Percentiles rank a stretch among this genome's conserved stretches.
Evolutionary conservation across 2,888 invertebrate species (phyloP).

Genomic region (Xestia xanthographa): DNA sequence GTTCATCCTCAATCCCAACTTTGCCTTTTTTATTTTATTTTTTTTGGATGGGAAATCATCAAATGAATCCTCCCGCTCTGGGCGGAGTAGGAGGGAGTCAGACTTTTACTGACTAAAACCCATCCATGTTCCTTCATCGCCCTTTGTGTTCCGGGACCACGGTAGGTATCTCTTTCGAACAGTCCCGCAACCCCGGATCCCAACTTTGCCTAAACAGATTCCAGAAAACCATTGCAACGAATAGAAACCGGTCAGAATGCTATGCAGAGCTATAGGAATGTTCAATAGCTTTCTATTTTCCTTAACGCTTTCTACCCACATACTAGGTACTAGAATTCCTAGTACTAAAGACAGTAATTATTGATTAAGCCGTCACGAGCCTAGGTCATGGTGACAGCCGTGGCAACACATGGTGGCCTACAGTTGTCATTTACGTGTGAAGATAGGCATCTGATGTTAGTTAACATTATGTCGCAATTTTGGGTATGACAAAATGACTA

Average conservation of each 20-base stretch:
- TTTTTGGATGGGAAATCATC: too few relatives aligned
- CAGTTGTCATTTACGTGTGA: slow-evolving; percentile 29
- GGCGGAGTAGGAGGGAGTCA: too few relatives aligned
- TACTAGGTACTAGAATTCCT: slow-evolving; percentile 10
- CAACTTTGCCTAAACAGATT: slow-evolving; percentile 12
- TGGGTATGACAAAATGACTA: neutral
- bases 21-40: too few relatives aligned
- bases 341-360: slow-evolving; percentile 17
- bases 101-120: too few relatives aligned
- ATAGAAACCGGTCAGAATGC: slow-evolving; percentile 4
- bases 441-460: slow-evolving; percentile 9
- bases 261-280: slow-evolving; percentile 16
- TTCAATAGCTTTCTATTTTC: slow-evolving; percentile 27
- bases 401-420: slow-evolving; percentile 5
- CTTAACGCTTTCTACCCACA: slow-evolving; percentile 41
- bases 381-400: neutral
- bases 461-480: neutral
- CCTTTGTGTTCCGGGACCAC: too few relatives aligned
- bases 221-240: slow-evolving; percentile 11
- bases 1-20: neutral
- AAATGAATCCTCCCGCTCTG: too few relatives aligned
- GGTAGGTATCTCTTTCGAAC: too few relatives aligned
- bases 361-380: slow-evolving; percentile 16
- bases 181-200: too few relatives aligned
- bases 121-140: too few relatives aligned